phyloP scores from a whole-genome alignment of 2,888 invertebrate genomes.

The Apamea anceps region DNA sequence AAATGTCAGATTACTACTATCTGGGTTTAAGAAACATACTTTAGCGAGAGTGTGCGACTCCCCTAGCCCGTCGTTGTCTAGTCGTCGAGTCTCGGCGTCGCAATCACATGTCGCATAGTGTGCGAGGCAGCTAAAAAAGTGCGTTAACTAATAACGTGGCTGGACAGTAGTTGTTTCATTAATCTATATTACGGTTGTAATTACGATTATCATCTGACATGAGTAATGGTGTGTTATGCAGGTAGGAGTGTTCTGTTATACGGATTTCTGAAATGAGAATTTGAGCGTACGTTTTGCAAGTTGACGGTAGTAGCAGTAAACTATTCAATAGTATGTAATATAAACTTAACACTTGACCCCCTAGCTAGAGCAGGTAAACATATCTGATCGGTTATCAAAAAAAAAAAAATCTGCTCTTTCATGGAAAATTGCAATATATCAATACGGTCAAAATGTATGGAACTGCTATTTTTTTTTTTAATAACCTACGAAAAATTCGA shows the following conservation, averaged over 20 bases:
- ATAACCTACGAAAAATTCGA: neutral
- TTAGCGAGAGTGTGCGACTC: too few relatives aligned
- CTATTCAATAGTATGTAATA: neutral
- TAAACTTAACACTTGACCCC: neutral
- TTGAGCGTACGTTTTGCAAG: neutral
- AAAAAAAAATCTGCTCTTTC: too few relatives aligned
- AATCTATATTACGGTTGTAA: slow-evolving; percentile 58
- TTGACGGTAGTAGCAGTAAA: neutral
- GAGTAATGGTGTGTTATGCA: slow-evolving; percentile 49
- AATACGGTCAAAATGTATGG: neutral
- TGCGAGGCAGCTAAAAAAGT: slow-evolving; percentile 9
- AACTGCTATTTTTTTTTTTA: neutral
- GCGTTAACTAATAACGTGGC: slow-evolving; percentile 49
- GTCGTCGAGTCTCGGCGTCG: neutral
- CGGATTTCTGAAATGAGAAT: slow-evolving; percentile 9
- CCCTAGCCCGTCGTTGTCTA: neutral
- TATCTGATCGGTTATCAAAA: neutral
- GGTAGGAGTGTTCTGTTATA: slow-evolving; percentile 19
- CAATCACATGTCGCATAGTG: neutral
- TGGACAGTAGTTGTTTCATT: slow-evolving; percentile 59
- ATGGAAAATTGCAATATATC: too few relatives aligned
- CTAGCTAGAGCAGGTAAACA: too few relatives aligned
- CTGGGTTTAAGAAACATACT: too few relatives aligned
- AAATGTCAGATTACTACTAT: too few relatives aligned
- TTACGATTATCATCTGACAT: slow-evolving; percentile 62